A percentile compares a stretch with the other conserved stretches of the same genome.
Conservation (phyloP, 2,797 vertebrate genomes). For the Poliocrania exsul region DNA sequence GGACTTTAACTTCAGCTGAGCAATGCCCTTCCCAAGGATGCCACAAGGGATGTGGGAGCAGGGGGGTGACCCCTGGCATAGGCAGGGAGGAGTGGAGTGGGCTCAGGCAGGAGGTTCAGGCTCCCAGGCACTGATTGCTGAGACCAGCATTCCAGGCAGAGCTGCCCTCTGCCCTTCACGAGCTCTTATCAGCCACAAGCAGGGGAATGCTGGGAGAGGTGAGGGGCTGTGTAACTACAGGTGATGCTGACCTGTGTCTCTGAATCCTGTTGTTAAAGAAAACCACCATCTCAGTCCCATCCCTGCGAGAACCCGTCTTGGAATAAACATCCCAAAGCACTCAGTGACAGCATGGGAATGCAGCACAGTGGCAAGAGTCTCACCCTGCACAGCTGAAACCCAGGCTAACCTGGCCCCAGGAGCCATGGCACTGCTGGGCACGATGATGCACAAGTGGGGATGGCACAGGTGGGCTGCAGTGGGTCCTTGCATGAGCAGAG, state of each 20-base stretch:
- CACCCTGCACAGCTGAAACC: accelerated
- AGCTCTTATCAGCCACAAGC: background rate
- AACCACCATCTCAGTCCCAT: background rate
- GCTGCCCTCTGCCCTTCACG: background rate
- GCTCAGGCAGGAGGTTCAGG: background rate
- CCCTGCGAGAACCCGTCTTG: accelerated
- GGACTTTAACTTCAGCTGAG: background rate
- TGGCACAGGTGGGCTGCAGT: background rate
- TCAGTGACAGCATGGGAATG: accelerated
- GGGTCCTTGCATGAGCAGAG: background rate
- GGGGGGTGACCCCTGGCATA: background rate
- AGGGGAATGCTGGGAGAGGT: background rate
- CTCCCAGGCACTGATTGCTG: background rate
- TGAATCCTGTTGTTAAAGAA: background rate
- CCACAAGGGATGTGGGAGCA: background rate
- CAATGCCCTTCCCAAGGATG: accelerated
- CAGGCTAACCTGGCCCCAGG: background rate
- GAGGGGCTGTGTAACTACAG: accelerated
- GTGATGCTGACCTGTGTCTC: accelerated
- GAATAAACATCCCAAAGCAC: background rate
- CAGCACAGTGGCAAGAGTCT: background rate
- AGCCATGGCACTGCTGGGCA: accelerated
- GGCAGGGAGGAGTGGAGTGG: accelerated
- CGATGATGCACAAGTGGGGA: background rate
- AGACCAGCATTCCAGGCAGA: accelerated